phyloP scores from a whole-genome alignment of 2,888 invertebrate species.

The Euplexia lucipara region DNA sequence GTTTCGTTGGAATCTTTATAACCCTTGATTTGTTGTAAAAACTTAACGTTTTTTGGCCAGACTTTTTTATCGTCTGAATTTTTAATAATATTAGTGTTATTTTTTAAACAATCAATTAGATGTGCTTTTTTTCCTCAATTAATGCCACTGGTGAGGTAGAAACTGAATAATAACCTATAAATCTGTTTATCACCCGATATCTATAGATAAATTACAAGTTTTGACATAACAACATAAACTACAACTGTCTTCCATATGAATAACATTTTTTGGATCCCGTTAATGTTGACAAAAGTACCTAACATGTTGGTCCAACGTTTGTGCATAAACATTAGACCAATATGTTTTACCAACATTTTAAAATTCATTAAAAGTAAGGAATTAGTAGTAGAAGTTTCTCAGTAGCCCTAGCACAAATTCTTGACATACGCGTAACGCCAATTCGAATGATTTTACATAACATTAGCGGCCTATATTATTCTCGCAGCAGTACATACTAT shows the following conservation, averaged over 20 bases:
- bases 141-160: not conserved
- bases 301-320: too few relatives aligned
- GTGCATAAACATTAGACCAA: too few relatives aligned
- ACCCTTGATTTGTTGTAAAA: not conserved
- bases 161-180: not conserved
- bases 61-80: slow-evolving; percentile 24
- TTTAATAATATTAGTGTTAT: not conserved
- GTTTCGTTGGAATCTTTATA: slow-evolving; percentile 7
- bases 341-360: too few relatives aligned
- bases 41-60: not conserved
- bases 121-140: not conserved
- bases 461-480: too few relatives aligned
- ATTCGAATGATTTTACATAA: too few relatives aligned
- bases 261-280: not conserved
- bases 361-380: too few relatives aligned
- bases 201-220: not conserved
- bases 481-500: too few relatives aligned
- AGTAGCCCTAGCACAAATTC: too few relatives aligned
- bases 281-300: not conserved
- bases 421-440: too few relatives aligned
- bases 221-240: not conserved
- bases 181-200: slow-evolving; percentile 5
- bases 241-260: not conserved
- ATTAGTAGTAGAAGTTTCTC: too few relatives aligned
- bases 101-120: not conserved